Evolutionary conservation across 1,140 invertebrate genomes (phyloP).

Genomic region (Trissolcus basalis): DNA sequence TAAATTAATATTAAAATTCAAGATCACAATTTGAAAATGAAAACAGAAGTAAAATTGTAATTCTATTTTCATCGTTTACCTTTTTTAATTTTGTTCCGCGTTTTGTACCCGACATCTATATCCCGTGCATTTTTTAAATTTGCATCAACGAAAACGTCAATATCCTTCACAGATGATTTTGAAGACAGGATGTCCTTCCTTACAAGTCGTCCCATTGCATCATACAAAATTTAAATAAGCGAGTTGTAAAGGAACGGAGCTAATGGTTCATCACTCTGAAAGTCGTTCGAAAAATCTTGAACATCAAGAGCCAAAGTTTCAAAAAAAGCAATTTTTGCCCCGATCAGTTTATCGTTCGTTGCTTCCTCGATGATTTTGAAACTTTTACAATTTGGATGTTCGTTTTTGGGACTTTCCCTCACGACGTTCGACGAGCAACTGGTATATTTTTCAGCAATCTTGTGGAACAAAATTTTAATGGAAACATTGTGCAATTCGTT

Average conservation of each 20-base stretch:
- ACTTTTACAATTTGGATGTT: too few relatives aligned
- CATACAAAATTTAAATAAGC: neutral
- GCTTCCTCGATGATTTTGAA: conserved; percentile 29
- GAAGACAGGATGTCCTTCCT: conserved; percentile 13
- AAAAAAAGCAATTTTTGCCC: conserved; percentile 47
- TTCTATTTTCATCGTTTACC: too few relatives aligned
- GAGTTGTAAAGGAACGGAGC: conserved; percentile 40
- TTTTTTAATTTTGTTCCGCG: neutral
- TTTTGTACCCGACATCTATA: conserved; percentile 15
- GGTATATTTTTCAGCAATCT: too few relatives aligned
- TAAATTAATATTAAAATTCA: too few relatives aligned
- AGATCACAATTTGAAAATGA: too few relatives aligned
- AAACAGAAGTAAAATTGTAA: too few relatives aligned
- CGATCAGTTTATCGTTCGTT: conserved; percentile 35
- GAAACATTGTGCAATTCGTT: too few relatives aligned
- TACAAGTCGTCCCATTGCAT: conserved; percentile 15
- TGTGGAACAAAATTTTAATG: too few relatives aligned
- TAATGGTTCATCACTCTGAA: conserved; percentile 43
- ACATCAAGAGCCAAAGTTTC: conserved; percentile 34
- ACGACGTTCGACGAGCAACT: too few relatives aligned
- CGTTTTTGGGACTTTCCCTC: too few relatives aligned
- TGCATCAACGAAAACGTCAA: neutral
- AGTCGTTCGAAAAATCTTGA: conserved; percentile 48
- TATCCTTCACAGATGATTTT: neutral
- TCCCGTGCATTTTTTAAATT: neutral